Base-by-base conservation (phyloP, 2,888 invertebrate species). In the Noctua janthina region DNA sequence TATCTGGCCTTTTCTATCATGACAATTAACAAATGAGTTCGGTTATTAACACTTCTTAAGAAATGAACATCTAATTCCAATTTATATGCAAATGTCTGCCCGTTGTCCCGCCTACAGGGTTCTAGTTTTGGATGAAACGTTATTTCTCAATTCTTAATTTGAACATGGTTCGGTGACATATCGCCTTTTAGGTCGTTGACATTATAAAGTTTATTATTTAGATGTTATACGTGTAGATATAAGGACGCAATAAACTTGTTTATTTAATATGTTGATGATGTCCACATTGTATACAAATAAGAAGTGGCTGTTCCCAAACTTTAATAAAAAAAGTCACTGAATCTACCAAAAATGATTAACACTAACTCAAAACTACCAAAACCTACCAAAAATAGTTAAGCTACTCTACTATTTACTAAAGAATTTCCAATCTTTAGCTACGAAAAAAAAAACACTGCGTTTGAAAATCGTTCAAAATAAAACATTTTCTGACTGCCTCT, bases 71-170 rank as follows among this genome's bases (percentile, higher is more conserved):
- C 20, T 56, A 68, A 68, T 56, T 69, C 79, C 23, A 66, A 74
- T 71, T 59, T 62, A 75, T 76, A 86, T 86, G 72, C 20, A 46
- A 86, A 75, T 79, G 66, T 29, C 13, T 4, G n/a, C n/a, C 49
- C 49, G 49, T 15, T 49, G 49, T 62, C 43, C 74, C 79, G 20
- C 87, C 87, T 79, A 86, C 84, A 23, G 13, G 1, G 54, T 49
- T 75, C 49, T 46, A 56, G 29, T 29, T 86, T 79, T 70, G 79
- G 73, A 46, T 71, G 29, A n/a, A 85, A 49, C 72, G 62, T 73
- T 79, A 85, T 76, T 79, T 76, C 87, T 70, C 75, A 83, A 83
- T 76, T 74, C 73, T 64, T 79, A 76, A 83, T 83, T 82, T 73
- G 66, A 70, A 82, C 20, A 54, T 62, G 17, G 66, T 59, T 67